A percentile compares a stretch with the other conserved stretches of the same genome.
Conservation (phyloP, 2,113 vertebrate species). For the Fulmarus glacialis region DNA sequence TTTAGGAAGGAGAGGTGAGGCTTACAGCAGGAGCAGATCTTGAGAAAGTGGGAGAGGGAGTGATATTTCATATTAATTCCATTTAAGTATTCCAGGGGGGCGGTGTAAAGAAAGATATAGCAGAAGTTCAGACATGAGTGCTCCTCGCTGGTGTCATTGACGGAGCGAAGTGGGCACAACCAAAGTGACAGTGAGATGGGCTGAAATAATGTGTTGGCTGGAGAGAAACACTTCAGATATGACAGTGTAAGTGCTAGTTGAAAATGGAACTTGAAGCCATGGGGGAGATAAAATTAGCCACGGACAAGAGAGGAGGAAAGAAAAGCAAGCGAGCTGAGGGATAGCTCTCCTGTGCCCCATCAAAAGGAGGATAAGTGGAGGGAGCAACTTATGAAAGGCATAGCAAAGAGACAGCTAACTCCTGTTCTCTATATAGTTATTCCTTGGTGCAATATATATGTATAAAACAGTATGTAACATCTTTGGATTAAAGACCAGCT, state of each 20-base stretch:
- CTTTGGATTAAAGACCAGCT: background rate
- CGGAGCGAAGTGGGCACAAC: background rate
- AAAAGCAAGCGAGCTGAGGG: slow-evolving; percentile 1
- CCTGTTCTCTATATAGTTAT: background rate
- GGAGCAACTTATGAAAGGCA: slow-evolving; percentile 41
- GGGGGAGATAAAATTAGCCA: slow-evolving; percentile 60
- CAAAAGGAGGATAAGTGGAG: slow-evolving; percentile 21
- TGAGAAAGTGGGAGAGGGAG: background rate
- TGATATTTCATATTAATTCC: slow-evolving; percentile 22
- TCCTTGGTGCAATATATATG: background rate
- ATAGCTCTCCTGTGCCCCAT: slow-evolving; percentile 45
- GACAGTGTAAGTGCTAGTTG: slow-evolving; percentile 36
- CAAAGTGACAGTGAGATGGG: slow-evolving; percentile 22
- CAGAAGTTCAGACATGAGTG: background rate
- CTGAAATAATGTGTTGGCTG: slow-evolving; percentile 53
- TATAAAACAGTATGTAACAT: background rate
- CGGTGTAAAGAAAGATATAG: background rate
- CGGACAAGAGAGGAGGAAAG: slow-evolving; percentile 28
- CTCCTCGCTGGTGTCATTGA: slow-evolving; percentile 18
- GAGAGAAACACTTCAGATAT: slow-evolving; percentile 37
- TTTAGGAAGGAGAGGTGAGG: background rate
- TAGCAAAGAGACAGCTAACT: slow-evolving; percentile 38
- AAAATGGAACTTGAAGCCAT: slow-evolving; percentile 51
- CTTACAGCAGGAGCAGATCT: background rate
- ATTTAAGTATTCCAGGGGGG: slow-evolving; percentile 4